Conservation (phyloP, 37 sponge, comb jelly and placozoan genomes). For the Beroe ovata region DNA sequence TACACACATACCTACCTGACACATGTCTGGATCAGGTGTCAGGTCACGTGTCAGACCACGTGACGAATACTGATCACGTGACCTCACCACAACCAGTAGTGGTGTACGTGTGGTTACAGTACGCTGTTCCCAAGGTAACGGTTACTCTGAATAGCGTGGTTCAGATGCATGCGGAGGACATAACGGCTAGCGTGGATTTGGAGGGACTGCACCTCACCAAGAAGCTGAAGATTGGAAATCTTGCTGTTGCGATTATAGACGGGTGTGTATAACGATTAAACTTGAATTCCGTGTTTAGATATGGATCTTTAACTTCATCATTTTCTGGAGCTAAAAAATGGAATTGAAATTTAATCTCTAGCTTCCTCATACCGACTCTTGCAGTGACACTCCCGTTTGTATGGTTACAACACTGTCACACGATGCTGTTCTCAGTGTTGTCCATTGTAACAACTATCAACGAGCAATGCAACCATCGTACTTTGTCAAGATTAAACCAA, state of each 20-base stretch:
- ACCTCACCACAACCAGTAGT: neutral
- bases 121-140: slow-evolving; percentile 45
- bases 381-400: neutral
- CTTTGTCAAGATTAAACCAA: slow-evolving; percentile 12
- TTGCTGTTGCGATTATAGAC: neutral
- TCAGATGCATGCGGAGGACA: slow-evolving; percentile 23
- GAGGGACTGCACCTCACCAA: slow-evolving; percentile 30
- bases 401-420: neutral
- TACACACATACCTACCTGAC: slow-evolving; percentile 57
- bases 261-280: neutral
- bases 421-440: slow-evolving; percentile 15
- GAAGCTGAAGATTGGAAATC: slow-evolving; percentile 56
- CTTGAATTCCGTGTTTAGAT: no score
- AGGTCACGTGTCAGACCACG: neutral
- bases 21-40: neutral
- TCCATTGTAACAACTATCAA: slow-evolving; percentile 30
- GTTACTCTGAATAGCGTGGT: neutral
- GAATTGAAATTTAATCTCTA: no score
- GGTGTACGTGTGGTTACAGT: slow-evolving; percentile 58
- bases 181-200: slow-evolving; percentile 44
- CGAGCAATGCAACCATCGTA: neutral
- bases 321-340: no score
- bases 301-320: no score
- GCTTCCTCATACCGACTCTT: no score
- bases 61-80: neutral